These are phyloP conservation scores for Macaria liturata DNA, from an alignment of 2,888 invertebrate species.

Conservation along the genomic window DNA sequence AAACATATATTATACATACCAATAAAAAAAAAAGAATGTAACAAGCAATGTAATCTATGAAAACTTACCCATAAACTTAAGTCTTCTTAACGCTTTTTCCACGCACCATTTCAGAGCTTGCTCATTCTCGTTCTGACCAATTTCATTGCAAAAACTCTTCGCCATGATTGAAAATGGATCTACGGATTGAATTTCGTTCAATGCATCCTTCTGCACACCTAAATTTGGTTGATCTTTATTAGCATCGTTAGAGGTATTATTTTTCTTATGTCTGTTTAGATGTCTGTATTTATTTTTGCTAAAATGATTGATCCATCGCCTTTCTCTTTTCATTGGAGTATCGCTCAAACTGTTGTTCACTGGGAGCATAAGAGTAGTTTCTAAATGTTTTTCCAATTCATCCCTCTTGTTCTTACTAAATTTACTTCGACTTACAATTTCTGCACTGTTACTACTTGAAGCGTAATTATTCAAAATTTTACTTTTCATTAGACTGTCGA, in stretches of 20 bases:
- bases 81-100: conserved; percentile 64
- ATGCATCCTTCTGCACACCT: neutral
- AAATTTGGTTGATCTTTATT: neutral
- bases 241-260: conserved; percentile 11
- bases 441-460: conserved; percentile 38
- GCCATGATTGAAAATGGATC: conserved; percentile 63
- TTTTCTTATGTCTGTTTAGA: conserved; percentile 31
- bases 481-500: conserved; percentile 66
- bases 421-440: conserved; percentile 27
- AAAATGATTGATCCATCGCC: conserved; percentile 63
- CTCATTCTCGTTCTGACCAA: conserved; percentile 55
- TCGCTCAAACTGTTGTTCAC: conserved; percentile 39
- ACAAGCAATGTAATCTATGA: neutral
- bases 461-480: conserved; percentile 56
- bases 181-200: conserved; percentile 26
- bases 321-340: conserved; percentile 44
- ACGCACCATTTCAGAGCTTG: conserved; percentile 66
- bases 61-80: conserved; percentile 61
- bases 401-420: conserved; percentile 58
- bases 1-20: no score
- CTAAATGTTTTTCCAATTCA: conserved; percentile 28
- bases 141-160: conserved; percentile 63
- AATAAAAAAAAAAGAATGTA: no score
- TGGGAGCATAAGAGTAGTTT: conserved; percentile 58
- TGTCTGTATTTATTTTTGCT: conserved; percentile 38